Conservation (phyloP, 2,113 vertebrate genomes). For the Balaeniceps rex region DNA sequence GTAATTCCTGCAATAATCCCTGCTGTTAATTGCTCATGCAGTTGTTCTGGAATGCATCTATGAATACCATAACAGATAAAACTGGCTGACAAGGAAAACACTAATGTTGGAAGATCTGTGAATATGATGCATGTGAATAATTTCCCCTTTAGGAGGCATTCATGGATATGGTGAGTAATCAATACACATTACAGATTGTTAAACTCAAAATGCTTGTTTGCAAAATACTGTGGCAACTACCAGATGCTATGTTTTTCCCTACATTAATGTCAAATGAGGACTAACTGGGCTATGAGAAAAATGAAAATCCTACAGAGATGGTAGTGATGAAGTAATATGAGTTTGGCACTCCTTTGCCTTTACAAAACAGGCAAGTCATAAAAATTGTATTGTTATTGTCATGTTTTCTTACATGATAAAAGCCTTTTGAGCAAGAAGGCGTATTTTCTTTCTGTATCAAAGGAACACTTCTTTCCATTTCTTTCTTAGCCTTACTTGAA, state of each 20-base stretch:
- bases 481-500: background rate
- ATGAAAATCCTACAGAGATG: background rate
- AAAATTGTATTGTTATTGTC: background rate
- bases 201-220: constrained; percentile 50
- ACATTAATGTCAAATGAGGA: background rate
- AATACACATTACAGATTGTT: constrained; percentile 47
- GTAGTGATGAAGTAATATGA: constrained; percentile 19
- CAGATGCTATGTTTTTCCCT: constrained; percentile 13
- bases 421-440: background rate
- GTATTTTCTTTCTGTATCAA: background rate
- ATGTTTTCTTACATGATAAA: background rate
- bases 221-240: constrained; percentile 54
- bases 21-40: constrained; percentile 67
- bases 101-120: constrained; percentile 78
- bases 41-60: constrained; percentile 76
- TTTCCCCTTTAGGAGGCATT: constrained; percentile 95
- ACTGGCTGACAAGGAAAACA: constrained; percentile 68
- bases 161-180: constrained; percentile 98
- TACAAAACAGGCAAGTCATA: background rate
- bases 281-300: background rate
- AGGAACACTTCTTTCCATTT: background rate
- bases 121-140: constrained; percentile 95
- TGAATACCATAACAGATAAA: constrained; percentile 71
- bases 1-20: constrained; percentile 77
- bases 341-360: background rate